Conservation (phyloP, 1,140 invertebrate species). For the Drosophila ogumai region DNA sequence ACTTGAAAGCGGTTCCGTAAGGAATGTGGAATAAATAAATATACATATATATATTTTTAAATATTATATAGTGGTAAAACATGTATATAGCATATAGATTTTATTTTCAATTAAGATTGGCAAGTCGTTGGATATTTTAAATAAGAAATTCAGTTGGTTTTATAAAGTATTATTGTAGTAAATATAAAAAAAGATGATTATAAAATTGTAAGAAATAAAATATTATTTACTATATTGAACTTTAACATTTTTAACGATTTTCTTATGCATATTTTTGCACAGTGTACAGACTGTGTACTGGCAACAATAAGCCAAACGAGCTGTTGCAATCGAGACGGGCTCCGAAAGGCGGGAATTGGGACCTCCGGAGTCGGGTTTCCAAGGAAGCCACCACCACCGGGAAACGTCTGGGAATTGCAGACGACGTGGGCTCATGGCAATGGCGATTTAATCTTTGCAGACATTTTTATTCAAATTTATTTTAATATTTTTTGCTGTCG, state of each 20-base stretch:
- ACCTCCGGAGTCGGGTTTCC: neutral
- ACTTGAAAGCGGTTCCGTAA: neutral
- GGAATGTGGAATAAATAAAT: neutral
- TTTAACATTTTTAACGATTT: too few species aligned
- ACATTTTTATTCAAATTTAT: slow-evolving; percentile 83
- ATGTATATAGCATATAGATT: too few species aligned
- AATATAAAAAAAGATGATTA: too few species aligned
- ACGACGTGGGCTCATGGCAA: slow-evolving; percentile 72
- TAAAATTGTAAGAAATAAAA: too few species aligned
- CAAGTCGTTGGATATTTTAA: too few species aligned
- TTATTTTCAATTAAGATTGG: too few species aligned
- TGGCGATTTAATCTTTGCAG: slow-evolving; percentile 82
- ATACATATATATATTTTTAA: too few species aligned
- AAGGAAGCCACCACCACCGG: slow-evolving; percentile 12
- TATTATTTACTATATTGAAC: too few species aligned
- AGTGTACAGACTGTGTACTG: neutral
- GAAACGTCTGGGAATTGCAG: slow-evolving; percentile 76
- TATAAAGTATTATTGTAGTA: too few species aligned
- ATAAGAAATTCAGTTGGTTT: too few species aligned
- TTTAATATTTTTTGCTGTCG: slow-evolving; percentile 61
- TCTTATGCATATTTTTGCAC: neutral
- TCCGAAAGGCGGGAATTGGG: neutral
- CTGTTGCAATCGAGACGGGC: slow-evolving; percentile 19
- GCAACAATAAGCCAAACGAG: slow-evolving; percentile 70
- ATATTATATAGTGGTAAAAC: too few species aligned